Percentiles rank a stretch among this genome's conserved stretches.
These are phyloP conservation scores for Heliangelus exortis DNA, from an alignment of 2,797 vertebrate species.

Conservation along the genomic window DNA sequence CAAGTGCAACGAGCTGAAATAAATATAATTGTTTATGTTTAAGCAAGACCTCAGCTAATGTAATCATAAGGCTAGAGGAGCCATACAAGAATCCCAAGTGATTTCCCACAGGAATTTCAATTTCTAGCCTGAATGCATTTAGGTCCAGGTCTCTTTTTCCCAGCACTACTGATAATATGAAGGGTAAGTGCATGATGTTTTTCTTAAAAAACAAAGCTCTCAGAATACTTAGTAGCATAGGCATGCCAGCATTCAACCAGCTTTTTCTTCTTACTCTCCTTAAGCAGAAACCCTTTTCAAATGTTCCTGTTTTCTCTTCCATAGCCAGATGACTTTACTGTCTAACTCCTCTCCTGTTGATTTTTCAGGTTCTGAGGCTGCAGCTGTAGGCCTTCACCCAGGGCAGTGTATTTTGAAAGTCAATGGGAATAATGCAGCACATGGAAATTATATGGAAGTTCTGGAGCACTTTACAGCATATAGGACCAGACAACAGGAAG, in stretches of 20 bases:
- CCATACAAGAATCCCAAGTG: neutral
- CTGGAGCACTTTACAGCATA: conserved; percentile 92
- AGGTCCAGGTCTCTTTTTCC: neutral
- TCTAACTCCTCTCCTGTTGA: neutral
- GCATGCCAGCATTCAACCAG: neutral
- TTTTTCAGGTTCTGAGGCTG: conserved; percentile 88
- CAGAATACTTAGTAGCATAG: neutral
- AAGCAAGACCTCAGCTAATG: neutral
- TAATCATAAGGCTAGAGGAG: neutral
- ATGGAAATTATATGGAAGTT: conserved; percentile 84
- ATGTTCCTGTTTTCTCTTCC: neutral
- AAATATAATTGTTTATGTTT: neutral
- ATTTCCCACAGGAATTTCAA: neutral
- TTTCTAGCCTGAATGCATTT: neutral
- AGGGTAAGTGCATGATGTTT: neutral
- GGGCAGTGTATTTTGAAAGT: conserved; percentile 96
- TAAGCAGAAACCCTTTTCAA: neutral
- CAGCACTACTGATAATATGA: neutral
- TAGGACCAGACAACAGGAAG: conserved; percentile 80
- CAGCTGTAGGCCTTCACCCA: conserved; percentile 88
- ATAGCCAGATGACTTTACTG: neutral
- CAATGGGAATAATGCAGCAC: conserved; percentile 88
- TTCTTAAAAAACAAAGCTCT: neutral
- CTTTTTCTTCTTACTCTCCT: neutral
- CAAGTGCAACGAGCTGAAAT: neutral